phyloP scores from a whole-genome alignment of 2,113 vertebrate genomes.

The Indicator maculatus region DNA sequence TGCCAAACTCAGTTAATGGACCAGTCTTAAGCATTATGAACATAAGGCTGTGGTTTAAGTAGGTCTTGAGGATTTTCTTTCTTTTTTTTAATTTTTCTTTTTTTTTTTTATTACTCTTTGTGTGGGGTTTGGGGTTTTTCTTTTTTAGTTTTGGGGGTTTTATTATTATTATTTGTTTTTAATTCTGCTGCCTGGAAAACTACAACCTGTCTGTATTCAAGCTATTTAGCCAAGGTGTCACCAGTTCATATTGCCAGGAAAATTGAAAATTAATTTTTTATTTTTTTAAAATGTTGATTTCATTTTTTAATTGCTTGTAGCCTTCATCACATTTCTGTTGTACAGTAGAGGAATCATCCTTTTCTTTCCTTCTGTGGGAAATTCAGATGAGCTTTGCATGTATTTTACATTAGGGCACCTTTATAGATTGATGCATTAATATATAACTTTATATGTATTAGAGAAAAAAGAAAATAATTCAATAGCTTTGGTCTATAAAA shows the following conservation, averaged over 20 bases:
- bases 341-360: constrained; percentile 46
- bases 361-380: constrained; percentile 60
- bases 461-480: constrained; percentile 61
- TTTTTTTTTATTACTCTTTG: constrained; percentile 5
- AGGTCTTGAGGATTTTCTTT: constrained; percentile 17
- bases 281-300: constrained; percentile 23
- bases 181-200: constrained; percentile 39
- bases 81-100: not conserved
- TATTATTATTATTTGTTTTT: constrained; percentile 33
- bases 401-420: constrained; percentile 74
- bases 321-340: constrained; percentile 59
- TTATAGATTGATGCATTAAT: constrained; percentile 75
- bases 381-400: constrained; percentile 78
- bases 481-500: constrained; percentile 66
- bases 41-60: constrained; percentile 52
- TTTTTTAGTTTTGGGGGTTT: not conserved
- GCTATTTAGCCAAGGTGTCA: constrained; percentile 45
- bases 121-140: not conserved
- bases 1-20: constrained; percentile 85
- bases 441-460: constrained; percentile 77
- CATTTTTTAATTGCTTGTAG: constrained; percentile 29
- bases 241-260: constrained; percentile 56
- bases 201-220: constrained; percentile 14
- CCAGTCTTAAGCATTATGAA: constrained; percentile 81
- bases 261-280: constrained; percentile 33